Evolutionary conservation across 2,888 invertebrate species (phyloP).

Genomic region (Drosophila borborema): DNA sequence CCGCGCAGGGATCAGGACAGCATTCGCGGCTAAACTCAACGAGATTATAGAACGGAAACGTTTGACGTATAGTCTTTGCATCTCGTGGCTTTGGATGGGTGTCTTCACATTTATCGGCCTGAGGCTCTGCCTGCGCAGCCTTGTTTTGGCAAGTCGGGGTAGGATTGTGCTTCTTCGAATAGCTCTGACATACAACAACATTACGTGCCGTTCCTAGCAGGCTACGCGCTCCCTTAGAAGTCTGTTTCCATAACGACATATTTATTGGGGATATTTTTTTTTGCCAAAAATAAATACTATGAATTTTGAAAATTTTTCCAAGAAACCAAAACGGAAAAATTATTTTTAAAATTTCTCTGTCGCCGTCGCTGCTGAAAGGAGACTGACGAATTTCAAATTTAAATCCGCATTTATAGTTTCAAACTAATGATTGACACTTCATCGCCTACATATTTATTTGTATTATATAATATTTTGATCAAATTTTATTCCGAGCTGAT

Average conservation of each 20-base stretch:
- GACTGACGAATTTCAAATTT: background rate
- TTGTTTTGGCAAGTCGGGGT: conserved; percentile 5
- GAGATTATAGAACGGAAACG: conserved; percentile 48
- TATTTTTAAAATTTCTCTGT: background rate
- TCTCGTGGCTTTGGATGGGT: conserved; percentile 32
- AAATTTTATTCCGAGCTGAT: background rate
- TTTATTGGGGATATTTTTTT: conserved; percentile 10
- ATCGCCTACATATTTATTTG: background rate
- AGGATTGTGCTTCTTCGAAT: conserved; percentile 18
- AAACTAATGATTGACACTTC: background rate
- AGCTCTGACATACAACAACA: background rate
- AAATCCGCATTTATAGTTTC: fast-evolving
- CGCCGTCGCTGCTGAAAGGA: background rate
- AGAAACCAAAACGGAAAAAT: conserved; percentile 13
- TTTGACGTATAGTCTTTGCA: conserved; percentile 4
- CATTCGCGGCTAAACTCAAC: conserved; percentile 39
- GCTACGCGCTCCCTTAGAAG: background rate
- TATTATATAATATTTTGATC: no score
- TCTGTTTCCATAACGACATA: conserved; percentile 28
- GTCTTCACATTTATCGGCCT: conserved; percentile 6
- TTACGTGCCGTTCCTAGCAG: background rate
- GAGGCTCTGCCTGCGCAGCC: background rate
- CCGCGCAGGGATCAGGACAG: conserved; percentile 46
- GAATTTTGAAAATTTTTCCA: conserved; percentile 15
- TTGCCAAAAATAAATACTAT: background rate